Conservation (phyloP, 2,888 invertebrate species). For the Physocephala rufipes region DNA sequence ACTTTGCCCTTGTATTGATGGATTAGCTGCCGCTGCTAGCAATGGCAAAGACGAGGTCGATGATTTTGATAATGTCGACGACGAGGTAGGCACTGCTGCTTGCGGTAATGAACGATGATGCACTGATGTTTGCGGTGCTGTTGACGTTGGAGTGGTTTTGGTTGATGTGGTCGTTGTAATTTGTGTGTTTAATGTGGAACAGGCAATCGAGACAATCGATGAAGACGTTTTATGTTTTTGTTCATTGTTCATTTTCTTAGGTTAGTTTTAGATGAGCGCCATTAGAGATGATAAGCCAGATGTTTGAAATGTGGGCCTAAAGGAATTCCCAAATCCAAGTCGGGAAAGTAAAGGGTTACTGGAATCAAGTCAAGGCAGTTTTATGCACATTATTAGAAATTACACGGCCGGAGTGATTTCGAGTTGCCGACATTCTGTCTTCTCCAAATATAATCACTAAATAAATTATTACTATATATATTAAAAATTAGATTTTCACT, state of each 20-base stretch:
- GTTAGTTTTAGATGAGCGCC: slow-evolving; percentile 30
- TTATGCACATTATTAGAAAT: background rate
- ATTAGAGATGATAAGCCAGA: background rate
- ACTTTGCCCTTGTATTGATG: no score
- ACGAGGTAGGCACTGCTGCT: slow-evolving; percentile 18
- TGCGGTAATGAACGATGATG: slow-evolving; percentile 5
- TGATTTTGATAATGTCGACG: slow-evolving; percentile 16
- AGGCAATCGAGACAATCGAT: slow-evolving; percentile 59
- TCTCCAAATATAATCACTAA: background rate
- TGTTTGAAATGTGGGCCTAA: background rate
- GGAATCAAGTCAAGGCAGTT: background rate
- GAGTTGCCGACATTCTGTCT: background rate
- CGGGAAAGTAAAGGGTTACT: background rate
- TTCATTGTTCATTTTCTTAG: slow-evolving; percentile 61
- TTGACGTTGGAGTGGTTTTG: slow-evolving; percentile 55
- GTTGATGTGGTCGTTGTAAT: slow-evolving; percentile 61
- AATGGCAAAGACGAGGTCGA: background rate
- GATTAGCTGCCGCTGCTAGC: background rate
- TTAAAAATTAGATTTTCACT: background rate
- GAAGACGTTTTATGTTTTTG: slow-evolving; percentile 39
- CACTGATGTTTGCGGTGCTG: slow-evolving; percentile 17
- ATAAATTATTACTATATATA: background rate
- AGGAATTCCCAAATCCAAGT: background rate
- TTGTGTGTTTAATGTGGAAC: slow-evolving; percentile 58
- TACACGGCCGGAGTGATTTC: background rate